phyloP scores from a whole-genome alignment of 1,140 invertebrate species.

The Lepidurus couesii region DNA sequence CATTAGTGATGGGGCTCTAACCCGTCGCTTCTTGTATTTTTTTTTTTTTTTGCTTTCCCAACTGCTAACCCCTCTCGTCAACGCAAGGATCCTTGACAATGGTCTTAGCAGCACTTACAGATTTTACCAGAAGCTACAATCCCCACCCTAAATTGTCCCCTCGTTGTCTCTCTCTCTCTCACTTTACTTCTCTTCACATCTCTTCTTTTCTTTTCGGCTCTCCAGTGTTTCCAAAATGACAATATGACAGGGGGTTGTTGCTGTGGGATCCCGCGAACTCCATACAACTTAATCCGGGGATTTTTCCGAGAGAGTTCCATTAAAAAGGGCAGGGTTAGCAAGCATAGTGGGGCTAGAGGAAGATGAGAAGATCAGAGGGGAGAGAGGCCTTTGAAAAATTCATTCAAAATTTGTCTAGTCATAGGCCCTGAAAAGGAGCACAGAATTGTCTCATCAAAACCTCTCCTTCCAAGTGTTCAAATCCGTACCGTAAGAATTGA shows the following conservation, averaged over 20 bases:
- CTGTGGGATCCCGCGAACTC: background rate
- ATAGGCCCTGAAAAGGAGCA: background rate
- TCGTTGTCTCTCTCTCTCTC: background rate
- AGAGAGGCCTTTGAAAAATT: background rate
- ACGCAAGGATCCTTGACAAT: background rate
- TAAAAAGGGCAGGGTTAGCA: background rate
- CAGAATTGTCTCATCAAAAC: background rate
- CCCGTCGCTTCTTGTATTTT: background rate
- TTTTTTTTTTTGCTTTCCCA: background rate
- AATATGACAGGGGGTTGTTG: too few relatives aligned
- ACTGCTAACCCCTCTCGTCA: background rate
- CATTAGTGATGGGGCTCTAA: background rate
- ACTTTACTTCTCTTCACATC: background rate
- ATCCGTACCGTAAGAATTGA: background rate
- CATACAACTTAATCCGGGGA: background rate
- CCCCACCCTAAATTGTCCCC: background rate
- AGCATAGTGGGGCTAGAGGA: background rate
- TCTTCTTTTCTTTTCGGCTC: background rate
- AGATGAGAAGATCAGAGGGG: background rate
- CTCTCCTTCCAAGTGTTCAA: background rate
- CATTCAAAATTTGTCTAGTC: conserved; percentile 10
- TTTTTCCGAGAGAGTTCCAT: background rate
- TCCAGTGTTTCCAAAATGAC: too few relatives aligned
- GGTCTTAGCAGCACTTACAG: conserved; percentile 18
- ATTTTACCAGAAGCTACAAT: background rate